Conservation (phyloP, 2,113 vertebrate genomes). For the Hypomesus transpacificus region DNA sequence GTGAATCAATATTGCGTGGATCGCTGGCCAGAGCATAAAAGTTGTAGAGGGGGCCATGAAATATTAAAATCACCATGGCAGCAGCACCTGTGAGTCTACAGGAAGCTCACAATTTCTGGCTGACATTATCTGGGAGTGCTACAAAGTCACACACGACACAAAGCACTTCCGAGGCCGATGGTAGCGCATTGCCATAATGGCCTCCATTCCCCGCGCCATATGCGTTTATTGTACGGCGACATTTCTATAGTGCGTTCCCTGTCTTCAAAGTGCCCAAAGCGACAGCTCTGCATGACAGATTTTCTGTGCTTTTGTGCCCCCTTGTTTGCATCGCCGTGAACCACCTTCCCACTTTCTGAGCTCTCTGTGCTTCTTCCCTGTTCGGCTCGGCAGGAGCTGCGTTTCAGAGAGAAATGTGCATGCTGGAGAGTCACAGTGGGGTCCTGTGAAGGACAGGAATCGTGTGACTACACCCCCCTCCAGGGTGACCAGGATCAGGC, state of each 20-base stretch:
- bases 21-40: slow-evolving; percentile 42
- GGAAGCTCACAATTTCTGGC: slow-evolving; percentile 54
- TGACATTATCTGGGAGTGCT: slow-evolving; percentile 63
- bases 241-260: background rate
- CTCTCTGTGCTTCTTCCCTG: slow-evolving; percentile 16
- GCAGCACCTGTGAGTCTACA: slow-evolving; percentile 50
- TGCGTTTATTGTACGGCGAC: background rate
- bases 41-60: slow-evolving; percentile 45
- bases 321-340: background rate
- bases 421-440: slow-evolving; percentile 56
- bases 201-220: slow-evolving; percentile 18
- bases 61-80: slow-evolving; percentile 58
- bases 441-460: slow-evolving; percentile 55
- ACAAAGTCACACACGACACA: slow-evolving; percentile 35
- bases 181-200: slow-evolving; percentile 34
- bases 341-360: background rate
- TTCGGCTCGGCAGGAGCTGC: slow-evolving; percentile 53
- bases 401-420: slow-evolving; percentile 43
- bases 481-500: slow-evolving; percentile 63
- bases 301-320: background rate
- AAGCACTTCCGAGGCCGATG: slow-evolving; percentile 45
- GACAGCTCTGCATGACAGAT: background rate
- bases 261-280: too few relatives aligned
- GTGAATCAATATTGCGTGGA: slow-evolving; percentile 53
- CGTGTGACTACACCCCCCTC: slow-evolving; percentile 52